phyloP scores from a whole-genome alignment of 2,888 invertebrate species.

The Mimas tiliae region DNA sequence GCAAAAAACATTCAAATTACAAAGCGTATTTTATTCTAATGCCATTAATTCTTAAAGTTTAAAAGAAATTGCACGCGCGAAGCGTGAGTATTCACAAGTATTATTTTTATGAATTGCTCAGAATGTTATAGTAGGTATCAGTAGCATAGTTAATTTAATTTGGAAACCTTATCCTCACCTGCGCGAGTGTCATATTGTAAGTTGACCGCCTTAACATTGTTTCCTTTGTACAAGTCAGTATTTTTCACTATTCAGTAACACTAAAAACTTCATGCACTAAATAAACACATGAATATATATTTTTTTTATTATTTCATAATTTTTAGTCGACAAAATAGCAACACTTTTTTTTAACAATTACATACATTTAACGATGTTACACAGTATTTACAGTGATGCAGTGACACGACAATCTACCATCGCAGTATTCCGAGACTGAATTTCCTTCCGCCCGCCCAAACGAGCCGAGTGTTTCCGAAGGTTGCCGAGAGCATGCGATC shows the following conservation, averaged over 20 bases:
- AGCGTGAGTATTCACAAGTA: constrained; percentile 24
- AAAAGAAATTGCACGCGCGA: background rate
- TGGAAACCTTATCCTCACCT: constrained; percentile 55
- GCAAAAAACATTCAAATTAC: too few relatives aligned
- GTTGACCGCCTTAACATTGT: constrained; percentile 64
- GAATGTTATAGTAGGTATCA: background rate
- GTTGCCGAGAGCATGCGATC: constrained; percentile 50
- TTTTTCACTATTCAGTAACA: constrained; percentile 69
- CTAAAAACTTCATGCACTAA: constrained; percentile 57
- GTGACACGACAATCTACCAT: constrained; percentile 52
- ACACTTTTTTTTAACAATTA: constrained; percentile 48
- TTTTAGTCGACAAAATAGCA: constrained; percentile 19
- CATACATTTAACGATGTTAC: constrained; percentile 67
- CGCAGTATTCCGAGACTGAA: constrained; percentile 64
- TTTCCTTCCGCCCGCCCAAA: constrained; percentile 68
- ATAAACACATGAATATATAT: constrained; percentile 42
- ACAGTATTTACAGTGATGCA: constrained; percentile 44
- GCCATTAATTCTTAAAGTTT: background rate
- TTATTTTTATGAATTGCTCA: background rate
- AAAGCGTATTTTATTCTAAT: background rate
- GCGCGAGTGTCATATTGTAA: constrained; percentile 63
- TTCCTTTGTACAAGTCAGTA: constrained; percentile 66
- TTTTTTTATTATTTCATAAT: constrained; percentile 27
- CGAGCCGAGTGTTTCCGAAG: constrained; percentile 56
- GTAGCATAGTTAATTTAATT: constrained; percentile 34